Evolutionary conservation across 2,888 invertebrate genomes (phyloP), one percentile per base, ranked within the genome.

Genomic region (Phalera bucephala): DNA sequence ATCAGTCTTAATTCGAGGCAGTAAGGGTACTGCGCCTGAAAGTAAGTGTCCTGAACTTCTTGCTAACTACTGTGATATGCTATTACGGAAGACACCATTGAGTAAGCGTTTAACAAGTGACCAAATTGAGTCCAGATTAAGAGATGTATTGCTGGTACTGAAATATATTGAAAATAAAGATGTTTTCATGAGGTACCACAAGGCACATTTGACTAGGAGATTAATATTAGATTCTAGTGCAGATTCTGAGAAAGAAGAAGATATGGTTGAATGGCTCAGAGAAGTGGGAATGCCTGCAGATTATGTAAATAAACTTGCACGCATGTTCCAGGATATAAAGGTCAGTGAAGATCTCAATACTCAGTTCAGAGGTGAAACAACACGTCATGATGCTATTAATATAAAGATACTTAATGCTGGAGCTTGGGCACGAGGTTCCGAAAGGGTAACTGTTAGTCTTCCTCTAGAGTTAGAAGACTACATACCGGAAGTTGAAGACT

Each of bases 281-380:
- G 99, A 99, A 84, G 97, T 98, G 9, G 99, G 99, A 17, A 99
- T 99, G 99, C 99, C 99, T 2, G 99, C 99, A 0, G 99, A 99
- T 85, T 99, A 97, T 90, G 98, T 99, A 10, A 99, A 99, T 90
- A 99, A 99, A 85, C 88, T 99, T 64, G 98, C 97, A 5, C 91
- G 99, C 53, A 99, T 99, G 99, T 97, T 97, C 82, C 97, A 97
- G 91, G 99, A 99, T 79, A 97, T 99, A 56, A 99, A 99, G 92
- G 97, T 92, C 33, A 98, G 98, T 75, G 97, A 98, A 85, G 99
- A 99, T 91, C 91, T 99, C 40, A 99, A 99, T 88, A 93, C 94
- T 57, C 96, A 97, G 72, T 99, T 99, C 80, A 93, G 97, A 65
- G 93, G 93, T 43, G 95, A 95, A 41, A 96, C 94, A 35, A 92